phyloP scores from a whole-genome alignment of 2,888 invertebrate genomes.

The Euproctis similis region DNA sequence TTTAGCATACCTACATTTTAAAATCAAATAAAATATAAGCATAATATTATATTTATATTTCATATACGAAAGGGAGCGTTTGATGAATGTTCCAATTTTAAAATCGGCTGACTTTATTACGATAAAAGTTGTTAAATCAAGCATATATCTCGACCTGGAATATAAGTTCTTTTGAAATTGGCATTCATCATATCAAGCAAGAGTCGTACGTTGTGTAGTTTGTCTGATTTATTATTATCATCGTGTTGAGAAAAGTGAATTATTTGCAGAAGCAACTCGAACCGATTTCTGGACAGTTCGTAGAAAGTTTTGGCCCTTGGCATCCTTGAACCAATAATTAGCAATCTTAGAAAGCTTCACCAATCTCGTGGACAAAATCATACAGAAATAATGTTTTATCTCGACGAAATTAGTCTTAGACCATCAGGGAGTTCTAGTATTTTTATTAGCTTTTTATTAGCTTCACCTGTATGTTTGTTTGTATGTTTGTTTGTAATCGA shows the following conservation, averaged over 20 bases:
- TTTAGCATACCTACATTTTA: too few relatives aligned
- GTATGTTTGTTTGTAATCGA: too few relatives aligned
- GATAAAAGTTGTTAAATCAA: too few relatives aligned
- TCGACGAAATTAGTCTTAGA: constrained; percentile 2
- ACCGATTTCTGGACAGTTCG: constrained; percentile 25
- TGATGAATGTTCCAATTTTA: too few relatives aligned
- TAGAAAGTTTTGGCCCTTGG: constrained; percentile 18
- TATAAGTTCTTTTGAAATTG: constrained; percentile 12
- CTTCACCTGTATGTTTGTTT: too few relatives aligned
- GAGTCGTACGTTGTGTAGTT: not conserved
- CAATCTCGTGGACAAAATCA: constrained; percentile 29
- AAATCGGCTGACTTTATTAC: too few relatives aligned
- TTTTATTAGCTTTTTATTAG: too few relatives aligned
- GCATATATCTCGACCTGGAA: constrained; percentile 17
- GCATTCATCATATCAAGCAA: constrained; percentile 22
- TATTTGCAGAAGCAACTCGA: constrained; percentile 26
- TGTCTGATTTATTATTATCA: constrained; percentile 21
- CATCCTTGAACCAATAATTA: constrained; percentile 28
- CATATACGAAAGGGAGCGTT: too few relatives aligned
- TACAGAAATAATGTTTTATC: constrained; percentile 24
- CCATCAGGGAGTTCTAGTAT: constrained; percentile 5
- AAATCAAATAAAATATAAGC: too few relatives aligned
- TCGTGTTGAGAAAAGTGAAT: constrained; percentile 31
- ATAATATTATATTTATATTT: too few relatives aligned
- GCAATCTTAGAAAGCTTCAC: constrained; percentile 22